A percentile compares a stretch with the other conserved stretches of the same genome.
These are phyloP conservation scores for Cantharis nigra DNA, from an alignment of 2,888 invertebrate species.

Conservation along the genomic window DNA sequence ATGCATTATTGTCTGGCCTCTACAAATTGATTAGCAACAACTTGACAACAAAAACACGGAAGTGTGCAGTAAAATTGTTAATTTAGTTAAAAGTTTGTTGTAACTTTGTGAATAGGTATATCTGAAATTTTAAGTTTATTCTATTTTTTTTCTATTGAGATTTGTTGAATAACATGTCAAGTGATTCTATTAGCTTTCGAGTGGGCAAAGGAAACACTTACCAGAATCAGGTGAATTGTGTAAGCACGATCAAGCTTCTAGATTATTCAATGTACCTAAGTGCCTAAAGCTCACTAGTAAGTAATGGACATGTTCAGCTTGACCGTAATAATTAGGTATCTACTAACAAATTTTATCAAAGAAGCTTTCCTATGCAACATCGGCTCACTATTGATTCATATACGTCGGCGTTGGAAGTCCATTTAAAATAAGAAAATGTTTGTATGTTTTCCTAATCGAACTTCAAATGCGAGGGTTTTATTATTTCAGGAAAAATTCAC, in stretches of 20 bases:
- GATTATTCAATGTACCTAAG: conserved; percentile 6
- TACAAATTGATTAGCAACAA: conserved; percentile 26
- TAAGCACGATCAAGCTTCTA: conserved; percentile 11
- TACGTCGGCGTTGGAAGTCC: not conserved
- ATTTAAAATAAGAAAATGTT: not conserved
- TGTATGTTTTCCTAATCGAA: not conserved
- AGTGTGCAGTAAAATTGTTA: not conserved
- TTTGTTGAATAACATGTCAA: not conserved
- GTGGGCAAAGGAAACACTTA: not conserved
- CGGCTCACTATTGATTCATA: not conserved
- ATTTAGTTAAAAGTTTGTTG: not conserved
- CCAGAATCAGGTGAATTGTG: conserved; percentile 8
- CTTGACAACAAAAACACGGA: not conserved
- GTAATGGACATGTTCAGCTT: not conserved
- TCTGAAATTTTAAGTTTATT: not conserved
- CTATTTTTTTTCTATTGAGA: not conserved
- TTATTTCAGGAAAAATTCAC: not conserved
- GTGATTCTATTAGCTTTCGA: conserved; percentile 1
- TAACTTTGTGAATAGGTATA: not conserved
- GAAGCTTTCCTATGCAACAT: not conserved
- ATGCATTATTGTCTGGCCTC: conserved; percentile 34
- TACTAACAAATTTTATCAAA: not conserved
- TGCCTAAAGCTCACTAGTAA: not conserved
- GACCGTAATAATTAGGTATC: not conserved
- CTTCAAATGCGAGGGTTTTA: not conserved